phyloP scores from a whole-genome alignment of 2,888 invertebrate species.

The Nemurella pictetii region DNA sequence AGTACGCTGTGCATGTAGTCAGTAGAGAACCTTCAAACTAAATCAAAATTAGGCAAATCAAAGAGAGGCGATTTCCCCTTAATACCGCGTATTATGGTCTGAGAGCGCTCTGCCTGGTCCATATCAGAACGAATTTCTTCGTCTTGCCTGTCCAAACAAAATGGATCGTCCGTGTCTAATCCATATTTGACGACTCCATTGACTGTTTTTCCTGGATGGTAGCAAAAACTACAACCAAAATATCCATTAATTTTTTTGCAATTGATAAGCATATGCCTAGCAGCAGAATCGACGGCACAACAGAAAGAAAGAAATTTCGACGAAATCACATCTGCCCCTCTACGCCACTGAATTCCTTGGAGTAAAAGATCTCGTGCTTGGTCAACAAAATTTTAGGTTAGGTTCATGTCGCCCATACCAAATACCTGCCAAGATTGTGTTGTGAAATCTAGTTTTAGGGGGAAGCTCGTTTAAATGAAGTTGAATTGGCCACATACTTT shows the following conservation, averaged over 20 bases:
- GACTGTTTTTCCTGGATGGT: conserved; percentile 18
- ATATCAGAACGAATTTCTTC: conserved; percentile 4
- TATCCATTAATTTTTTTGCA: conserved; percentile 33
- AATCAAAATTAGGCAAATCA: conserved; percentile 33
- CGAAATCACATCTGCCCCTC: neutral
- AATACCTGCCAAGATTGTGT: neutral
- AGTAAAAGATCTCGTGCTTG: neutral
- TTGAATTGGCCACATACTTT: conserved; percentile 18
- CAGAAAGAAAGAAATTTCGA: conserved; percentile 28
- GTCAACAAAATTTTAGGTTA: neutral
- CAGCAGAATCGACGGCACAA: conserved; percentile 32
- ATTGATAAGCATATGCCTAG: conserved; percentile 27
- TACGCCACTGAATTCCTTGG: neutral
- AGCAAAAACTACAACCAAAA: conserved; percentile 34
- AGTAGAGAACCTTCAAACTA: conserved; percentile 38
- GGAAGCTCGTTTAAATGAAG: conserved; percentile 13
- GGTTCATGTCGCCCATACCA: conserved; percentile 10
- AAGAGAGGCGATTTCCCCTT: conserved; percentile 35
- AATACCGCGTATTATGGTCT: conserved; percentile 25
- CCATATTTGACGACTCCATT: conserved; percentile 17
- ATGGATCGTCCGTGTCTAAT: neutral
- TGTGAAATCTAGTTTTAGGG: neutral
- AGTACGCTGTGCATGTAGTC: conserved; percentile 39
- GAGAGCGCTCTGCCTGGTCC: neutral
- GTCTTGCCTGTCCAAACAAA: conserved; percentile 8